A percentile compares a stretch with the other conserved stretches of the same genome.
phyloP scores from a whole-genome alignment of 2,888 invertebrate species.

The Cheilosia pagana region DNA sequence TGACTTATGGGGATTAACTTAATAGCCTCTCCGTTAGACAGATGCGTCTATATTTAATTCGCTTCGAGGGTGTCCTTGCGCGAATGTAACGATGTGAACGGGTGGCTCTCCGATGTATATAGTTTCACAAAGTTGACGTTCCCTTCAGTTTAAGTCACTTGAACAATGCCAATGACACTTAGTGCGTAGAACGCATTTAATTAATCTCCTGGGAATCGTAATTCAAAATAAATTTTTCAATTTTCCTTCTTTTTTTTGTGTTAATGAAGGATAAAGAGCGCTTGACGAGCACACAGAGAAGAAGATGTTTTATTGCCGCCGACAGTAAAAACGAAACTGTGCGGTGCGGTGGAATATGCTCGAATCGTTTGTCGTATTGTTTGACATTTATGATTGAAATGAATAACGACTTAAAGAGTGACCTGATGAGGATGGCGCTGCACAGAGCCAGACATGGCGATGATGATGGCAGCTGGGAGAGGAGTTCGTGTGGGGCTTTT shows the following conservation, averaged over 20 bases:
- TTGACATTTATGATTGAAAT: constrained; percentile 72
- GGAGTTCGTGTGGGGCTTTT: constrained; percentile 21
- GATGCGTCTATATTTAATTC: constrained; percentile 50
- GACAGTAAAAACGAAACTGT: constrained; percentile 19
- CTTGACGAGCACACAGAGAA: constrained; percentile 15
- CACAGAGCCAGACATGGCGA: constrained; percentile 3
- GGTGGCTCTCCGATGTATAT: not conserved
- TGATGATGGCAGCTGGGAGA: not conserved
- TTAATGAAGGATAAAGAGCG: constrained; percentile 17
- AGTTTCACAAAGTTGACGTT: not conserved
- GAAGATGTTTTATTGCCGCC: constrained; percentile 48
- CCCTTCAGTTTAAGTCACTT: not conserved
- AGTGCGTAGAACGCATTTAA: constrained; percentile 54
- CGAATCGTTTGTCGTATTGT: constrained; percentile 58
- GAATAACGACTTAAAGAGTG: constrained; percentile 65
- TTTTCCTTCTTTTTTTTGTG: constrained; percentile 25
- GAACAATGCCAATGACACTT: constrained; percentile 59
- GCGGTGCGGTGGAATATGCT: constrained; percentile 43
- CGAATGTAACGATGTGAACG: constrained; percentile 3
- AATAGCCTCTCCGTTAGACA: constrained; percentile 41
- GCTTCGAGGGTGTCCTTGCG: constrained; percentile 41
- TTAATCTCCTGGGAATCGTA: constrained; percentile 67
- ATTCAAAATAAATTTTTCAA: constrained; percentile 37
- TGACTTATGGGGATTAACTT: constrained; percentile 48
- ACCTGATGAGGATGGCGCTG: constrained; percentile 35